Evolutionary conservation across 1,140 invertebrate genomes (phyloP).

Genomic region (Caenorhabditis brenneri): DNA sequence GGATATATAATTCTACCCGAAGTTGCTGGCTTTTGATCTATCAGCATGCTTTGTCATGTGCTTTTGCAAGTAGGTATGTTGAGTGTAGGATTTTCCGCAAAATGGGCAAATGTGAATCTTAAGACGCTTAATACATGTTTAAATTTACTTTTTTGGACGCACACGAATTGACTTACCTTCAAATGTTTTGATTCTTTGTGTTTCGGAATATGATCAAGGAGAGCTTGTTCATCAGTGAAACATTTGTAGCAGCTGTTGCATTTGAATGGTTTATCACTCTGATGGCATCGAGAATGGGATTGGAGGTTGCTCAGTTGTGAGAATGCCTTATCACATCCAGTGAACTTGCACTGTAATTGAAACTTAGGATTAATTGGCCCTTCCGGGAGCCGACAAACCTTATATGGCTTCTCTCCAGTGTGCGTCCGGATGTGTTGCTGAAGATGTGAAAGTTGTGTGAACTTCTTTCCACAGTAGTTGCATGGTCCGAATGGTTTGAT

Average conservation of each 20-base stretch:
- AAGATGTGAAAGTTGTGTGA: conserved; percentile 96
- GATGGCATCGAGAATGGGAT: conserved; percentile 94
- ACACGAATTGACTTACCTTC: conserved; percentile 76
- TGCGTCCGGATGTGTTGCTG: conserved; percentile 98
- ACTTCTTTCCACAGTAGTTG: conserved; percentile 74
- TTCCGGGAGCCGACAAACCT: no score
- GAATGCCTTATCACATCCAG: conserved; percentile 97
- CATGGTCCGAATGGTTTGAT: conserved; percentile 81
- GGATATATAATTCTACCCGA: background rate
- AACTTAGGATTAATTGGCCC: no score
- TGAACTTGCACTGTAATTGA: conserved; percentile 78
- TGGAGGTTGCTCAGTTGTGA: conserved; percentile 97
- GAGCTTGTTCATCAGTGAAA: conserved; percentile 90
- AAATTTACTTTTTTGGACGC: background rate
- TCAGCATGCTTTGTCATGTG: conserved; percentile 93
- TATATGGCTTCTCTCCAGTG: conserved; percentile 76
- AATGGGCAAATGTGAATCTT: conserved; percentile 92
- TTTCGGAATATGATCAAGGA: conserved; percentile 96
- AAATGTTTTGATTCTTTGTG: conserved; percentile 99
- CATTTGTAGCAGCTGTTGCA: conserved; percentile 99
- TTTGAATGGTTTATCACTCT: conserved; percentile 94
- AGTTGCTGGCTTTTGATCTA: conserved; percentile 56
- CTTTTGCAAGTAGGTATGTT: conserved; percentile 96
- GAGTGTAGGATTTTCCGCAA: conserved; percentile 98
- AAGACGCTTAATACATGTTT: conserved; percentile 46